phyloP scores from a whole-genome alignment of 2,888 invertebrate species.

The Steinernema hermaphroditum region DNA sequence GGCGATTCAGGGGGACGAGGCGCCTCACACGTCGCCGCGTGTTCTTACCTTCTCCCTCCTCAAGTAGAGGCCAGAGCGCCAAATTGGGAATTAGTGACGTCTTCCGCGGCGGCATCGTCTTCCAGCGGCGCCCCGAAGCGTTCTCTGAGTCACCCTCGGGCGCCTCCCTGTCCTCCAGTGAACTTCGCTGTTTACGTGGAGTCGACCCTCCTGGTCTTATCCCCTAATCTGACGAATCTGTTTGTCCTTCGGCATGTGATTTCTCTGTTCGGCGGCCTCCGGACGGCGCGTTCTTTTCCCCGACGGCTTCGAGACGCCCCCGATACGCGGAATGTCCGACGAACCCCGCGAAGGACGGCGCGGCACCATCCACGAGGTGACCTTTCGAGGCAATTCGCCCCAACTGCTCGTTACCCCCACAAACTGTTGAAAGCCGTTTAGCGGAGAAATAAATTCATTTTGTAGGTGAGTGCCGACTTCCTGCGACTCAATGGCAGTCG shows the following conservation, averaged over 20 bases:
- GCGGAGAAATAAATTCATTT: conserved; percentile 16
- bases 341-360: not conserved
- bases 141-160: not conserved
- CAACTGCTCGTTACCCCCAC: not conserved
- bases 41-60: not conserved
- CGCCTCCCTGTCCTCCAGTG: not conserved
- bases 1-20: not conserved
- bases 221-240: conserved; percentile 5
- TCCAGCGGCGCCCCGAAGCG: no score
- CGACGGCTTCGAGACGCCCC: no score
- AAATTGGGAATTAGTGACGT: conserved; percentile 16
- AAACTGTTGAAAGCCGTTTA: not conserved
- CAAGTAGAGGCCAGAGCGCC: not conserved
- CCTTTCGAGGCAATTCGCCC: not conserved
- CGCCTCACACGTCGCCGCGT: not conserved
- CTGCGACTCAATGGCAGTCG: conserved; percentile 62
- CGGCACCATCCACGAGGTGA: conserved; percentile 29
- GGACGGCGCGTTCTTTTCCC: no score
- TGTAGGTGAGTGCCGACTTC: conserved; percentile 65
- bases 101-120: not conserved
- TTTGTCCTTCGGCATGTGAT: not conserved
- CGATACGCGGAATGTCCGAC: not conserved
- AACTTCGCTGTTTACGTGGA: not conserved
- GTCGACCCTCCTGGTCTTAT: not conserved
- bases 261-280: not conserved